phyloP scores from a whole-genome alignment of 2,888 invertebrate genomes.

The Gymnocheta viridis region DNA sequence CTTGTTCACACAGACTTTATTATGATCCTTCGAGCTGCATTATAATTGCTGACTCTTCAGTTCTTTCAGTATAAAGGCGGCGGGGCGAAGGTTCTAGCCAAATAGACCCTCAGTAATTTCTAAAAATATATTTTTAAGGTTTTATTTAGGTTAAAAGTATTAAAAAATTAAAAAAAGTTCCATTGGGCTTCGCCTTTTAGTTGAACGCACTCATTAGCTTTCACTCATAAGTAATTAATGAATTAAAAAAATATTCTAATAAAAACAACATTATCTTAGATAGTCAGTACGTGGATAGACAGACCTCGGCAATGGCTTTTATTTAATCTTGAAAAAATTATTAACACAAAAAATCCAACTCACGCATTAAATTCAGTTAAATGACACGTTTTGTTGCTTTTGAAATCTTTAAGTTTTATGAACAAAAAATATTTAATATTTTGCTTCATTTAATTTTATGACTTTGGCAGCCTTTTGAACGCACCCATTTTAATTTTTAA shows the following conservation, averaged over 20 bases:
- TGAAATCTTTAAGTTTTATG: not conserved
- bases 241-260: not conserved
- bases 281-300: not conserved
- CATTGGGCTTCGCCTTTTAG: not conserved
- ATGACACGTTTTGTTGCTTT: conserved; percentile 37
- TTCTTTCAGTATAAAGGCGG: too few relatives aligned
- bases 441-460: not conserved
- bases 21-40: too few relatives aligned
- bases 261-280: not conserved
- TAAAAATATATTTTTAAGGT: too few relatives aligned
- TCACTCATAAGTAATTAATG: not conserved
- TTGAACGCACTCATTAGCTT: not conserved
- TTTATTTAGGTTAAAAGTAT: too few relatives aligned
- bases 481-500: conserved; percentile 34
- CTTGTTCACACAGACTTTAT: too few relatives aligned
- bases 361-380: not conserved
- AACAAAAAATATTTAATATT: conserved; percentile 1
- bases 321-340: not conserved
- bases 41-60: too few relatives aligned
- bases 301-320: not conserved
- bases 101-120: too few relatives aligned
- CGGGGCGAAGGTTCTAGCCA: too few relatives aligned
- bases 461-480: conserved; percentile 43
- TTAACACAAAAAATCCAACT: not conserved
- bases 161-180: too few relatives aligned